Percentiles rank a stretch among this genome's conserved stretches.
Conservation (phyloP, 2,113 vertebrate genomes). For the Lampris incognitus region DNA sequence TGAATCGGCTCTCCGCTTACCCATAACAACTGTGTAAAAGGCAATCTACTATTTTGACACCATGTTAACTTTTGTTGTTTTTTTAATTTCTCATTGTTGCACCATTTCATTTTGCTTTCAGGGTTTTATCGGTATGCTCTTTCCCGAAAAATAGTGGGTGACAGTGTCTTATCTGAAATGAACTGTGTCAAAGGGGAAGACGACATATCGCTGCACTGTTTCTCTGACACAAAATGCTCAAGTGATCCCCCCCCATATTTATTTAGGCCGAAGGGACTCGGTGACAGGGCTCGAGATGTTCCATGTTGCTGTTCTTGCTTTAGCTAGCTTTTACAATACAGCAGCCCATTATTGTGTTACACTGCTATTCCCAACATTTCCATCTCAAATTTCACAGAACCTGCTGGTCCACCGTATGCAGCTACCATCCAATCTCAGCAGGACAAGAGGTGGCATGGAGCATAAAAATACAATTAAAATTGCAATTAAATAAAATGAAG, state of each 20-base stretch:
- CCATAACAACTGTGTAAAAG: conserved; percentile 25
- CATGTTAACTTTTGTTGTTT: background rate
- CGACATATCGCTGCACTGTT: conserved; percentile 24
- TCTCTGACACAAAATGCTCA: conserved; percentile 19
- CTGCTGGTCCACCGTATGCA: background rate
- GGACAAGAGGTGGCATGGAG: conserved; percentile 6
- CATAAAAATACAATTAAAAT: background rate
- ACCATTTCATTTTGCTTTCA: conserved; percentile 30
- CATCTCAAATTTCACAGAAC: background rate
- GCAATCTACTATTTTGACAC: conserved; percentile 37
- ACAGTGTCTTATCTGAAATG: conserved; percentile 57
- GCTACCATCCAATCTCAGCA: conserved; percentile 16
- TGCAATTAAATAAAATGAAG: background rate
- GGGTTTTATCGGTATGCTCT: conserved; percentile 34
- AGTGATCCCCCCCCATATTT: conserved; percentile 11
- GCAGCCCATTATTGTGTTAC: conserved; percentile 9
- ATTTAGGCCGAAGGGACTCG: conserved; percentile 58
- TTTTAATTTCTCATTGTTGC: conserved; percentile 48
- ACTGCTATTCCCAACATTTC: too few species aligned
- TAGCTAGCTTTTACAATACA: conserved; percentile 24
- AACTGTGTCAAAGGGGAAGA: conserved; percentile 61
- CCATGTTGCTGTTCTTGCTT: background rate
- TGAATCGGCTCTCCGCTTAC: conserved; percentile 15
- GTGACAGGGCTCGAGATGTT: background rate
- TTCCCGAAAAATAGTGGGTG: conserved; percentile 44